Base-by-base conservation (phyloP, 2,113 vertebrate species). In the Callipepla californica region DNA sequence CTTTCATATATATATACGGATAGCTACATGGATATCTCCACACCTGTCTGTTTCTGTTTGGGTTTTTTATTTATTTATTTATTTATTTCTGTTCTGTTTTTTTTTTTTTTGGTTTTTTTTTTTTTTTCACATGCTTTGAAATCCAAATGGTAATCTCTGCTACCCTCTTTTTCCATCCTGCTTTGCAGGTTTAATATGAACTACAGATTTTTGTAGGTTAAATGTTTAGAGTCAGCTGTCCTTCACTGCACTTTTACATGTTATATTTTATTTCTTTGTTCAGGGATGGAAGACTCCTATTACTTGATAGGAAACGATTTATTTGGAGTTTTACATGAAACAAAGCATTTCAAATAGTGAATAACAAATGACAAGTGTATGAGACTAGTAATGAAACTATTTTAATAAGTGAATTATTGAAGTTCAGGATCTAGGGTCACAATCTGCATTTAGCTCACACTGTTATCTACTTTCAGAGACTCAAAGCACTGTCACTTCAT, bases 341-440 rank as follows among this genome's bases (percentile, higher is more conserved):
- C 20, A 5, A 40, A 78, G 18, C 20, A 58, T 65, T 30, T 63
- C 67, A 80, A 74, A n/a, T 59, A 36, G 38, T 75, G 58, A 88
- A 80, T 36, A 80, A 67, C 51, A 85, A 89, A 40, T 12, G 40
- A 69, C 76, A 82, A 85, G 17, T 80, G 73, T 75, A 68, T 28
- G 20, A 40, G 45, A 70, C 2, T 53, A 26, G 25, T 55, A 70
- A 58, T 57, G 12, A n/a, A 76, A 81, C 20, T 84, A 81, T 84
- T 90, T 79, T 57, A 90, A 62, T 22, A 50, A 23, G 44, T 72
- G 83, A 92, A 79, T 88, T 88, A 36, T 42, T 74, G 63, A 84
- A 84, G 74, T 89, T 96, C 38, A 0, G 2, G 14, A 45, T 75
- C 13, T 65, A 84, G 62, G 69, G 58, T 84, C n/a, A 38, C 91